Base-by-base conservation (phyloP, 2,113 vertebrate species). In the Bostrychus sinensis region DNA sequence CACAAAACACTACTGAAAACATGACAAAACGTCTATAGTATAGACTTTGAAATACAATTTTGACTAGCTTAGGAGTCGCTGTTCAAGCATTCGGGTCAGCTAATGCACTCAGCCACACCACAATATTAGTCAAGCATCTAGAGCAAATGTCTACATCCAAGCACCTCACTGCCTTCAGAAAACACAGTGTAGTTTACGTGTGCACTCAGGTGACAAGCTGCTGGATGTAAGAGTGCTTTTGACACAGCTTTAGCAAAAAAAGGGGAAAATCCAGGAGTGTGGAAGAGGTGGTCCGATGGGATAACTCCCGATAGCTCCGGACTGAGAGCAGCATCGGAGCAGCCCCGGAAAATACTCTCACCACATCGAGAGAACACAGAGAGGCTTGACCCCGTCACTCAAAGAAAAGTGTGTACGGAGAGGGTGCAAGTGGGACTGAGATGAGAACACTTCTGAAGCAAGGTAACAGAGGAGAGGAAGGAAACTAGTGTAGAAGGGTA, bases 361-460 rank as follows among this genome's bases (percentile, higher is more conserved):
- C 41, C 62, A 70, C 53, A 70, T 73, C 77, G 66, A 42, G 57
- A 51, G 55, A 14, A n/a, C 61, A 28, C 69, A 55, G 60, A 80
- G 45, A 72, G 63, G 57, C 36, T 54, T 4, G 65, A 65, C 69
- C 82, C 72, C 57, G 78, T 77, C 80, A 81, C 54, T 87, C 77
- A 82, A 2, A 42, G 57, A 58, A 46, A 50, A 22, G 42, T 3
- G 46, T 16, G 23, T 22, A 14, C 25, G 11, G 25, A 51, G 48
- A 16, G 25, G 13, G 30, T 32, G 48, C 45, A 48, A 23, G 48
- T 26, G 48, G 25, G 48, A 50, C 46, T 23, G 1, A 50, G 46
- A 26, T 14, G 5, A 16, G 46, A 28, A 51, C 14, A 30, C 48
- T 51, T 51, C 25, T 3, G 25, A 51, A n/a, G 25, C 14, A 23